Conservation (phyloP, 2,797 vertebrate species). For the Paedocypris micromegethes region DNA sequence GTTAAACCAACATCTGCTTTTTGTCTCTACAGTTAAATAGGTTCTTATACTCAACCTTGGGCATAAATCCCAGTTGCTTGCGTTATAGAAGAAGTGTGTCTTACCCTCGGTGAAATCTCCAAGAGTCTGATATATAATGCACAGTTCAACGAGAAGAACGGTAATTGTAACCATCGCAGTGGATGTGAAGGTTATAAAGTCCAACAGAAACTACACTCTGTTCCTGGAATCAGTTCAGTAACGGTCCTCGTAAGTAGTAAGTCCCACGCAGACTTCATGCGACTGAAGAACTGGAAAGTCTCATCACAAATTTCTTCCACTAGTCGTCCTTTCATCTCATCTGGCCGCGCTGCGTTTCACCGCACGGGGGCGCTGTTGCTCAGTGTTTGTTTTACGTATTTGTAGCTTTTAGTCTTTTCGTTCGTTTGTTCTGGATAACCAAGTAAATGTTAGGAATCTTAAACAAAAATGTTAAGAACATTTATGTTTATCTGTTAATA, state of each 20-base stretch:
- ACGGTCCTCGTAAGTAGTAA: not conserved
- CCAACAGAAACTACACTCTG: not conserved
- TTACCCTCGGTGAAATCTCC: conserved; percentile 44
- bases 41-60: no score
- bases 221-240: not conserved
- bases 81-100: conserved; percentile 10
- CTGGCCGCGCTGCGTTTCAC: not conserved
- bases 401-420: no score
- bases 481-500: no score
- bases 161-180: conserved; percentile 48
- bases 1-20: no score
- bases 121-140: conserved; percentile 51
- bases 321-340: conserved; percentile 4
- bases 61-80: no score
- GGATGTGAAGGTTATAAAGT: conserved; percentile 1
- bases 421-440: no score
- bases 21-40: no score
- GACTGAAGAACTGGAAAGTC: not conserved
- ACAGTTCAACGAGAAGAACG: conserved; percentile 51
- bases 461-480: no score
- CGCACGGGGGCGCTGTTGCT: conserved; percentile 3
- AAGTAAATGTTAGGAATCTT: no score
- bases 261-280: conserved; percentile 7
- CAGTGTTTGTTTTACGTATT: not conserved
- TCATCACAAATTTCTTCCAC: conserved; percentile 17